Evolutionary conservation across 2,797 vertebrate species (phyloP), one percentile per base, ranked within the genome.

Genomic region (Cyprinodon diabolis): DNA sequence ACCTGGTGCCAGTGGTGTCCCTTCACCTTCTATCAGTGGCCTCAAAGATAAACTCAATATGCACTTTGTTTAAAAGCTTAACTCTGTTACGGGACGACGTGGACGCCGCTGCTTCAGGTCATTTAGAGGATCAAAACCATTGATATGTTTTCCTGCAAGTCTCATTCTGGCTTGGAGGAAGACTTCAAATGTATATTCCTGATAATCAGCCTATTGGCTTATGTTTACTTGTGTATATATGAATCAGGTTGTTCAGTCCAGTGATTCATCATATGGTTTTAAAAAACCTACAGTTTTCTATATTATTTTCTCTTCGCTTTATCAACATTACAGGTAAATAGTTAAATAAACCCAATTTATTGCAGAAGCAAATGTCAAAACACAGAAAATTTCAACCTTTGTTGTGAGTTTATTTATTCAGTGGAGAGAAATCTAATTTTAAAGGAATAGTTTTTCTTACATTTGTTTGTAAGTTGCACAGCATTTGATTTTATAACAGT

Each of bases 51-150:
- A 88, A 87, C 81, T 90, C 48, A 88, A 87, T 86, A 89, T 91
- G 89, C 90, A 92, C 89, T 92, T 91, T 93, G 90, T 88, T 86
- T 13, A 58, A 81, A 69, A 74, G 78, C 74, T 89, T 58, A 77
- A 69, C 80, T 84, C 69, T 82, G 77, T 81, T 77, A 37, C 30
- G 43, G 48, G 70, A 60, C 56, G 35, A 54, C 9, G 0, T 21
- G 49, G 69, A 84, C 56, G 40, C 51, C 62, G 56, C 66, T 54
- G 21, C 40, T 77, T 75, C 52, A 21, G 63, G 74, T 65, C 75
- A 68, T 66, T 72, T 35, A 45, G 51, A 69, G 54, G 70, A 37
- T 71, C 23, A n/a, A 80, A 71, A 69, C 49, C 43, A 60, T 19
- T 37, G 11, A 17, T 17, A 56, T 56, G n/a, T 23, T 30, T 30